These are phyloP conservation scores for Auanema freiburgensis DNA, from an alignment of 2,888 invertebrate genomes.

Conservation along the genomic window DNA sequence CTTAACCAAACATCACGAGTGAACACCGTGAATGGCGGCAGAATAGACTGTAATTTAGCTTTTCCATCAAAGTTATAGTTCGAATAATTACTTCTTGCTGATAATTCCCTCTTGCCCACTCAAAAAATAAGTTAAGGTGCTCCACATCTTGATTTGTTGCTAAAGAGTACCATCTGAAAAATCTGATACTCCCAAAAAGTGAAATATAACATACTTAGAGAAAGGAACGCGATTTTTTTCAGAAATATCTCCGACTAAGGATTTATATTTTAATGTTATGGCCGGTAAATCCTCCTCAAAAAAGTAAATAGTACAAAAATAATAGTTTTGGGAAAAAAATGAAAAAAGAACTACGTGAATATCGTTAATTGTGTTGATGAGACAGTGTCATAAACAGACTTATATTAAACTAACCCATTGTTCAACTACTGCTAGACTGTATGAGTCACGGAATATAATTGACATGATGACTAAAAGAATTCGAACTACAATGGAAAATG, in stretches of 20 bases:
- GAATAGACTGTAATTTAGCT: background rate
- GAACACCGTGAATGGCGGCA: background rate
- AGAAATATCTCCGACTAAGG: constrained; percentile 10
- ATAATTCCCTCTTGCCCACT: constrained; percentile 9
- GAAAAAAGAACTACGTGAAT: background rate
- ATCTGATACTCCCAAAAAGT: too few species aligned
- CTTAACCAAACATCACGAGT: background rate
- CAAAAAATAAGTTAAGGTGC: constrained; percentile 11
- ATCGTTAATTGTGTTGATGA: background rate
- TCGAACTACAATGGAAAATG: constrained; percentile 5
- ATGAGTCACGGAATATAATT: constrained; percentile 15
- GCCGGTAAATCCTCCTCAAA: constrained; percentile 13
- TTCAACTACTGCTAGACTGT: constrained; percentile 15
- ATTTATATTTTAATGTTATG: constrained; percentile 17
- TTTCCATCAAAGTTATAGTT: background rate
- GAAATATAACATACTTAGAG: too few species aligned
- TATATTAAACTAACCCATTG: constrained; percentile 12
- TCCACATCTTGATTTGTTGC: constrained; percentile 8
- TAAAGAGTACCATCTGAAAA: constrained; percentile 14
- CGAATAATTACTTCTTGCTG: constrained; percentile 1
- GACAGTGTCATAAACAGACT: background rate
- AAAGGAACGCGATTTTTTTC: too few species aligned
- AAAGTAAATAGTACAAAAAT: too few species aligned
- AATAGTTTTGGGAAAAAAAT: too few species aligned
- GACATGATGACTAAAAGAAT: constrained; percentile 11